Base-by-base conservation (phyloP, 1,140 invertebrate species). In the Drosophila tristis region DNA sequence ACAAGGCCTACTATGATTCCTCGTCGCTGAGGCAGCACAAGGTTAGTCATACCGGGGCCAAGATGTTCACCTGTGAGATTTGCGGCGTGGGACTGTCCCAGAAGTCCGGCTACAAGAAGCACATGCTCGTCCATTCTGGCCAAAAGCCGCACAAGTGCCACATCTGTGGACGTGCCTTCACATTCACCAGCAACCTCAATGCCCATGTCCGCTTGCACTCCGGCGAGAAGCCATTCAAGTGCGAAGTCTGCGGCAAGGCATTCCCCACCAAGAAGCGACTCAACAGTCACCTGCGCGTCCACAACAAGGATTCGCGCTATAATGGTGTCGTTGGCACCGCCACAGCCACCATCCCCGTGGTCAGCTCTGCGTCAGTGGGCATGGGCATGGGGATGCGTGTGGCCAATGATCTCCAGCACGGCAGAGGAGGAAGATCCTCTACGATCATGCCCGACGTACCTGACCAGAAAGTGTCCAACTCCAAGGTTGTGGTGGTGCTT, bases 151-250 rank as follows among this genome's bases (percentile, higher is more conserved):
- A 91, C 63, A 75, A 78, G 16, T 92, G 91, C n/a, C 85, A 58
- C 48, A 76, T 92, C 26, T 92, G 91, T 60, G 81, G 68, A 5
- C 77, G 82, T 9, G 75, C 80, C 50, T 92, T 92, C 25, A 89
- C 90, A 2, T 91, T 91, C 23, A 91, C 91, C 26, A 92, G 91
- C 62, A 92, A 92, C 70, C 70, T 92, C 16, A 91, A 91, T 31
- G 92, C 92, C 70, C 94, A 92, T 93, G 94, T 93, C 86, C 92
- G 90, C 2, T 72, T 82, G n/a, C 96, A 97, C 86, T 94, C 93
- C 26, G 94, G 96, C 7, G 95, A 96, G 82, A 96, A 96, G 89
- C 81, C 86, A 0, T 89, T 78, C 15, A 82, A 90, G 39, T 92
- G 91, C 20, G 59, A 82, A 0, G 47, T 79, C 31, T 91, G 90